A percentile compares a stretch with the other conserved stretches of the same genome.
These are phyloP conservation scores for Phylloscopus whistleri DNA, from an alignment of 2,113 vertebrate species.

Conservation along the genomic window DNA sequence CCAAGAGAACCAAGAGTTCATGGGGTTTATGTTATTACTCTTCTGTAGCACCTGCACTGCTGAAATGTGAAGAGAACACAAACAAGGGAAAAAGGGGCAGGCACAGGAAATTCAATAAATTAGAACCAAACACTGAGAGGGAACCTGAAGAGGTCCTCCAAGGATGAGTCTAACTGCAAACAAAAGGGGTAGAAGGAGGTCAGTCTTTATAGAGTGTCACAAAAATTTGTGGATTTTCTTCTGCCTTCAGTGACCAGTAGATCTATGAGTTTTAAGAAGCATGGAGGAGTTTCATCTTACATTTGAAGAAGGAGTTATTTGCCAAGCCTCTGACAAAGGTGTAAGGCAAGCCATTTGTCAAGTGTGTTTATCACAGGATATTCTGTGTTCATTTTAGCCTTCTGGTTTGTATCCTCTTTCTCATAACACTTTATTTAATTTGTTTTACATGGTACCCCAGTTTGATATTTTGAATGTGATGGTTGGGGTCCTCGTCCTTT, in stretches of 20 bases:
- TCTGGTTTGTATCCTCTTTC: background rate
- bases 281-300: background rate
- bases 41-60: background rate
- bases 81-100: background rate
- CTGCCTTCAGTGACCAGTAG: background rate
- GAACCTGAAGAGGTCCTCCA: background rate
- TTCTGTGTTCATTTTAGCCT: background rate
- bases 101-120: background rate
- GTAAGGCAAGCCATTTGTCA: background rate
- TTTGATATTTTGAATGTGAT: background rate
- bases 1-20: background rate
- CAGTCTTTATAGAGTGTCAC: background rate
- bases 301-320: background rate
- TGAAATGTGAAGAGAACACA: background rate
- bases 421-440: background rate
- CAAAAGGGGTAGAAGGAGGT: background rate
- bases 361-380: background rate
- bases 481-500: background rate
- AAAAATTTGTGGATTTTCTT: background rate
- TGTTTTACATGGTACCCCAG: background rate
- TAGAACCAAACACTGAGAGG: background rate
- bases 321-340: background rate
- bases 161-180: background rate
- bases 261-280: background rate
- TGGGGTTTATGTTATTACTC: background rate